These are phyloP conservation scores for Centrocercus urophasianus DNA, from an alignment of 2,113 vertebrate genomes.

Conservation along the genomic window DNA sequence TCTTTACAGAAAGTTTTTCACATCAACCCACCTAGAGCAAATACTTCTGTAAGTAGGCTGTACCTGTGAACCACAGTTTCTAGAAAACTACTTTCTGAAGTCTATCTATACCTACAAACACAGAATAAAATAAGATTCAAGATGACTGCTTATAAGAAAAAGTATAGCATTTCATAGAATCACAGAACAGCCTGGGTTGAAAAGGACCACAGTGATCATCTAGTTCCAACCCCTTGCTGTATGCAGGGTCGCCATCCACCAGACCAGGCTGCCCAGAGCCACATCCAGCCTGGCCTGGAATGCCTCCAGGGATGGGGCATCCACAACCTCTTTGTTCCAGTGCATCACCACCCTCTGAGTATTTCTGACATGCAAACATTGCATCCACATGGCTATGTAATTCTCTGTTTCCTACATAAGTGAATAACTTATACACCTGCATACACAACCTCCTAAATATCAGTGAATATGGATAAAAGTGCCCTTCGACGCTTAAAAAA, in stretches of 20 bases:
- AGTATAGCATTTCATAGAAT: not conserved
- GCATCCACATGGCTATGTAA: not conserved
- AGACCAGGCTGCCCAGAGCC: too few relatives aligned
- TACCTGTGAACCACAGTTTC: not conserved
- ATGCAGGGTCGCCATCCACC: too few relatives aligned
- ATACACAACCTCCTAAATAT: not conserved
- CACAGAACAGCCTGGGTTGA: too few relatives aligned
- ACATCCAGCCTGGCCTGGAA: too few relatives aligned
- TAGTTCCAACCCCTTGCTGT: too few relatives aligned
- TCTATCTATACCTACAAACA: not conserved
- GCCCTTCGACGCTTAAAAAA: not conserved
- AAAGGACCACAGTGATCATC: too few relatives aligned
- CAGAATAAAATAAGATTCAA: not conserved
- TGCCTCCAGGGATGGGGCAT: too few relatives aligned
- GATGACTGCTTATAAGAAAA: not conserved
- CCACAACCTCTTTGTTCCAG: too few relatives aligned
- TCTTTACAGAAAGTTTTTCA: not conserved
- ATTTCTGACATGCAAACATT: not conserved
- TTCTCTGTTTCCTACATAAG: not conserved
- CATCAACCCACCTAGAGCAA: not conserved
- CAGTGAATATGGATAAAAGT: not conserved
- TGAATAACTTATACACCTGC: rapidly evolving
- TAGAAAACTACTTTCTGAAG: not conserved
- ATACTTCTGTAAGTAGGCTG: not conserved
- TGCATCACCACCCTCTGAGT: too few relatives aligned